Conservation (phyloP, 2,113 vertebrate species). For the Nothoprocta perdicaria region DNA sequence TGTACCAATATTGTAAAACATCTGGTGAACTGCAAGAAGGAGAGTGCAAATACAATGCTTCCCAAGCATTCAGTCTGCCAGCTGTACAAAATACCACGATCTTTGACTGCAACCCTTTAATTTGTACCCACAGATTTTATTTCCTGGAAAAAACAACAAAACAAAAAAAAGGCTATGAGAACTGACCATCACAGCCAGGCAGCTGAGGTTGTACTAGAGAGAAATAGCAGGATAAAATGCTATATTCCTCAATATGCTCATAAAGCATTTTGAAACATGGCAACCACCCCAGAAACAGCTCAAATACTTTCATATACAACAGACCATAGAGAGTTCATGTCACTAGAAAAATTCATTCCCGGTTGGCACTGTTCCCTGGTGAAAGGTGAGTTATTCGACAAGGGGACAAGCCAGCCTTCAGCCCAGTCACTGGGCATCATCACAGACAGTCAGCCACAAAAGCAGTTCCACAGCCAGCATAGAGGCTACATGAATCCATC, state of each 20-base stretch:
- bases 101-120: not conserved
- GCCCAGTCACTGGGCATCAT: not conserved
- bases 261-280: not conserved
- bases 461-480: not conserved
- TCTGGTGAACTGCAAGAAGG: not conserved
- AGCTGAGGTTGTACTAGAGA: not conserved
- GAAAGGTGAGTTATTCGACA: not conserved
- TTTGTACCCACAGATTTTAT: not conserved
- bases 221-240: not conserved
- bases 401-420: not conserved
- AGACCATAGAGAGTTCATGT: not conserved
- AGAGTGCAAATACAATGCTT: not conserved
- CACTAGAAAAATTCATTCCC: not conserved
- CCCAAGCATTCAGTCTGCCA: not conserved
- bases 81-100: rapidly evolving
- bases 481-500: not conserved
- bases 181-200: not conserved
- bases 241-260: not conserved
- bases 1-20: not conserved
- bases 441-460: not conserved
- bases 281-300: not conserved
- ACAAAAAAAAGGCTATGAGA: not conserved
- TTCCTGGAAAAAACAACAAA: not conserved
- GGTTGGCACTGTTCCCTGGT: not conserved
- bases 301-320: not conserved